phyloP scores from a whole-genome alignment of 2,797 vertebrate species.

The Protonibea diacanthus region DNA sequence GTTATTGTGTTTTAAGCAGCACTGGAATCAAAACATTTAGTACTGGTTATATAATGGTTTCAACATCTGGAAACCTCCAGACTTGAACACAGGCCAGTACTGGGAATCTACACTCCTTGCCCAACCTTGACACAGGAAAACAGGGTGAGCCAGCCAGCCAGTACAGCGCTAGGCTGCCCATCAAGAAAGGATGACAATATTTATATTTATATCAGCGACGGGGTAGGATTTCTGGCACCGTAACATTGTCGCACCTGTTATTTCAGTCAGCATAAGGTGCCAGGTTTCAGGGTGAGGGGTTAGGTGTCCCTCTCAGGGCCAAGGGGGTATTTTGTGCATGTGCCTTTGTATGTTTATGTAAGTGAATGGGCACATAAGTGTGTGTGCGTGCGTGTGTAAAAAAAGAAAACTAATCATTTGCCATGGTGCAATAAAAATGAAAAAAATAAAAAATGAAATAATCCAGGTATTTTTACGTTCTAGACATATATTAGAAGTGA shows the following conservation, averaged over 20 bases:
- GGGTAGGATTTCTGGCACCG: constrained; percentile 88
- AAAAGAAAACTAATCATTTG: constrained; percentile 12
- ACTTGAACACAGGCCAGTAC: constrained; percentile 49
- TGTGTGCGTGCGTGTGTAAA: not conserved
- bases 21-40: constrained; percentile 39
- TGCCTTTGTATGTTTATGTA: constrained; percentile 22
- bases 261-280: constrained; percentile 78
- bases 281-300: constrained; percentile 80
- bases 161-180: constrained; percentile 38
- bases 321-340: constrained; percentile 13
- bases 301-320: constrained; percentile 40
- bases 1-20: constrained; percentile 43
- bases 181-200: constrained; percentile 77
- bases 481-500: constrained; percentile 5
- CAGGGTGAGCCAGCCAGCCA: constrained; percentile 55
- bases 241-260: constrained; percentile 78
- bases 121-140: constrained; percentile 64
- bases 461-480: not conserved
- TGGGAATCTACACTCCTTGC: constrained; percentile 41
- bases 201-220: constrained; percentile 83
- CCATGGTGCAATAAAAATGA: not conserved
- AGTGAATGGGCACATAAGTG: not conserved
- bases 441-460: too few relatives aligned
- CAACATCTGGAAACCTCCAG: constrained; percentile 68
- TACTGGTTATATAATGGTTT: constrained; percentile 55